These are phyloP conservation scores for Tolypeutes matacus DNA, from an alignment of 2,797 vertebrate genomes.

Conservation along the genomic window DNA sequence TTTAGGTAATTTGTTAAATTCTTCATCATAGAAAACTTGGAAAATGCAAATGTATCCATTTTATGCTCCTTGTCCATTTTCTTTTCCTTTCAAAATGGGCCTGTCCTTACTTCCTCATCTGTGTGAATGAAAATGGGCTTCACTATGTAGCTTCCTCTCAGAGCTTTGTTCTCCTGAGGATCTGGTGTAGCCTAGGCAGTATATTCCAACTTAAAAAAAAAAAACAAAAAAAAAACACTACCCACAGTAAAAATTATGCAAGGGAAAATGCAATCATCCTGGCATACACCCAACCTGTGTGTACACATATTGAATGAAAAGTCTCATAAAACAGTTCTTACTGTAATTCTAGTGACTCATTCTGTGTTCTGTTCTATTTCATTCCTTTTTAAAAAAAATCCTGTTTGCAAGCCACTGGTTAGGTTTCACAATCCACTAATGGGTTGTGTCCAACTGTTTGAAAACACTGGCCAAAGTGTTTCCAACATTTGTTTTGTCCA, in stretches of 20 bases:
- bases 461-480: neutral
- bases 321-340: slow-evolving; percentile 3
- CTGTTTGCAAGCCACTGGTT: neutral
- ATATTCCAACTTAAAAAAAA: neutral
- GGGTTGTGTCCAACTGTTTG: neutral
- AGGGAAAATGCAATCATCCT: neutral
- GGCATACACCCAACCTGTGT: neutral
- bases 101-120: neutral
- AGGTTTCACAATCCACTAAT: slow-evolving; percentile 15
- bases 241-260: neutral
- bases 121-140: neutral
- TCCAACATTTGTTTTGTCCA: neutral
- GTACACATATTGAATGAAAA: neutral
- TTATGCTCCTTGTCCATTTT: neutral
- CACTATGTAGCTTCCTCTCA: neutral
- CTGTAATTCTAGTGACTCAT: neutral
- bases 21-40: neutral
- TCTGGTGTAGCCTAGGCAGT: neutral
- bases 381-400: slow-evolving; percentile 21
- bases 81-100: neutral
- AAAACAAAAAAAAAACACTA: neutral
- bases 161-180: neutral
- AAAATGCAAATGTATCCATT: slow-evolving; percentile 19
- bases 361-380: neutral
- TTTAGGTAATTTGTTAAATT: slow-evolving; percentile 27